These are phyloP conservation scores for Mactra quadrangularis DNA, from an alignment of 1,140 invertebrate genomes.

Conservation along the genomic window DNA sequence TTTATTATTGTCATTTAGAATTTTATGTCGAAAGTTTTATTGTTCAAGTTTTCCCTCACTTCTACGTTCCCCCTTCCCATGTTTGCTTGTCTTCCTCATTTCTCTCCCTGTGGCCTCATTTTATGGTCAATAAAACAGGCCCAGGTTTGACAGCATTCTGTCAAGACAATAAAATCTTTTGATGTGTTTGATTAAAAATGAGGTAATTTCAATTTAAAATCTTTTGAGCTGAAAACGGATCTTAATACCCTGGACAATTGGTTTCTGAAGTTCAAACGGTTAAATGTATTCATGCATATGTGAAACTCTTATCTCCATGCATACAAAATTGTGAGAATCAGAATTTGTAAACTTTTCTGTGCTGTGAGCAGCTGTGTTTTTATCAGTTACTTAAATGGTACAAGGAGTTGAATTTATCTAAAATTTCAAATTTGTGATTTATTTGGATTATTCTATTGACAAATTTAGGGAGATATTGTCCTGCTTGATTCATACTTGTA, in stretches of 20 bases:
- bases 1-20: too few species aligned
- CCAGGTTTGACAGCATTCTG: constrained; percentile 26
- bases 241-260: constrained; percentile 1
- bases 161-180: constrained; percentile 13
- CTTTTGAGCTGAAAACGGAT: background rate
- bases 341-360: background rate
- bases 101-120: constrained; percentile 9
- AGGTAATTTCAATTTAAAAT: constrained; percentile 9
- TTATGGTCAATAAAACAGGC: constrained; percentile 19
- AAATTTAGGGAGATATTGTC: background rate
- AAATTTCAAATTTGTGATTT: background rate
- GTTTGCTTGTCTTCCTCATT: background rate
- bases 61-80: background rate
- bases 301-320: background rate
- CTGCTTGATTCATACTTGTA: too few species aligned
- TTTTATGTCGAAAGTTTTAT: background rate
- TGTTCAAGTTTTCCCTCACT: background rate
- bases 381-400: background rate
- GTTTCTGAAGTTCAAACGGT: background rate
- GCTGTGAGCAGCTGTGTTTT: background rate
- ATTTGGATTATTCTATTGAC: background rate
- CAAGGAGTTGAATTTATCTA: background rate
- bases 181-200: constrained; percentile 31
- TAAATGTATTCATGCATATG: constrained; percentile 8
- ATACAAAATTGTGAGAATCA: background rate